Evolutionary conservation across 2,797 vertebrate genomes (phyloP).

Genomic region (Trematomus bernacchii): DNA sequence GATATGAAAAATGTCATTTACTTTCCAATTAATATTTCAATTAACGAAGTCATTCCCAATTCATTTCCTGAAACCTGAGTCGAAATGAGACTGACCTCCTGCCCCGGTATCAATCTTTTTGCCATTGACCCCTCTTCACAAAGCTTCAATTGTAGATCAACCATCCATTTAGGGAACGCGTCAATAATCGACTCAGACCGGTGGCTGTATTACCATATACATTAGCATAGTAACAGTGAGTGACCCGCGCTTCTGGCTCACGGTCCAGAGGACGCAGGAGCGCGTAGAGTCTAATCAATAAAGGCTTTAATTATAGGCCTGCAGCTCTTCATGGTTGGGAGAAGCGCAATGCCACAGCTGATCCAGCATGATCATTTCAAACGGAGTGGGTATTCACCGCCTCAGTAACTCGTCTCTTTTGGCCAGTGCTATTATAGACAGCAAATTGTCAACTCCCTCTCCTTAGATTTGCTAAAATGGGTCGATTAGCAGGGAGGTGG

Average conservation of each 20-base stretch:
- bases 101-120: constrained; percentile 61
- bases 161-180: constrained; percentile 73
- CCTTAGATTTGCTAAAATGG: constrained; percentile 60
- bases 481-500: constrained; percentile 52
- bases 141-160: constrained; percentile 78
- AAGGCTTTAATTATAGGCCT: constrained; percentile 81
- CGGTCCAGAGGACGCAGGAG: constrained; percentile 70
- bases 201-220: constrained; percentile 68
- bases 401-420: constrained; percentile 74
- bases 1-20: constrained; percentile 71
- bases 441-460: constrained; percentile 72
- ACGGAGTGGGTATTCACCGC: constrained; percentile 73
- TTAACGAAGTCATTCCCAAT: constrained; percentile 73
- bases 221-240: constrained; percentile 79
- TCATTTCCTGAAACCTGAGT: constrained; percentile 65
- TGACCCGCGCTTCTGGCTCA: constrained; percentile 64
- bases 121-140: constrained; percentile 66
- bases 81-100: constrained; percentile 77
- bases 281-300: constrained; percentile 82
- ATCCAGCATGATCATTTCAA: constrained; percentile 82
- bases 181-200: constrained; percentile 80
- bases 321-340: constrained; percentile 80
- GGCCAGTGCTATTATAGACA: constrained; percentile 69
- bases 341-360: constrained; percentile 77
- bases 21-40: constrained; percentile 80